Evolutionary conservation across 1,140 invertebrate species (phyloP), one percentile per base, ranked within the genome.

Genomic region (Phocides pigmalion): DNA sequence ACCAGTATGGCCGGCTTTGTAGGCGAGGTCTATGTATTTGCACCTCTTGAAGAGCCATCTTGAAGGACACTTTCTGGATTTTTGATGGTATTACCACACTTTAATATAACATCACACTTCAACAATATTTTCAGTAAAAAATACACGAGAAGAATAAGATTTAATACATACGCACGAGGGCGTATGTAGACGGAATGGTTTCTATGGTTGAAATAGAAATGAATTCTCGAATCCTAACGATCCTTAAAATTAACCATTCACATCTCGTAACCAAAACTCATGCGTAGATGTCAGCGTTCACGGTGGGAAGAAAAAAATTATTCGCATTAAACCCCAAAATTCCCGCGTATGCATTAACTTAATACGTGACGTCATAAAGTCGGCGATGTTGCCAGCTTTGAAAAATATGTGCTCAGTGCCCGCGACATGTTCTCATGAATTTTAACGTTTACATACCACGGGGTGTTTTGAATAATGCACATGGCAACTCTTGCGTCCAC

Each of bases 351-450:
- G 72, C 75, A 82, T 84, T 84, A 84, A 72, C 63, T 70, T 81
- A 47, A 64, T 67, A 83, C 84, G 83, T 86, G 85, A 86, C 73
- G 74, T 84, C 82, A 82, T 84, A 79, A 82, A 77, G 64, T 49
- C 63, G 64, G 64, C 42, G 50, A 46, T 79, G 77, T 76, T 80
- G 74, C 77, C 80, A 76, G 63, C 12, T 12, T 8, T 69, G 71
- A 83, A 80, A 83, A 81, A 82, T 81, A 76, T 74, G 74, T 73
- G 47, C 47, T 71, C 72, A 63, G 58, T 62, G 72, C 70, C 68
- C 70, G 66, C 64, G 58, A 68, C 69, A 76, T 67, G 68, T 72
- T 51, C 74, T 84, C 80, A 83, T 87, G 84, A 85, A 87, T 87
- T 85, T 85, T 80, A 79, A 83, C 72, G 66, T 68, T 69, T 67